Base-by-base conservation (phyloP, 1,140 invertebrate species). In the Pissodes strobi region DNA sequence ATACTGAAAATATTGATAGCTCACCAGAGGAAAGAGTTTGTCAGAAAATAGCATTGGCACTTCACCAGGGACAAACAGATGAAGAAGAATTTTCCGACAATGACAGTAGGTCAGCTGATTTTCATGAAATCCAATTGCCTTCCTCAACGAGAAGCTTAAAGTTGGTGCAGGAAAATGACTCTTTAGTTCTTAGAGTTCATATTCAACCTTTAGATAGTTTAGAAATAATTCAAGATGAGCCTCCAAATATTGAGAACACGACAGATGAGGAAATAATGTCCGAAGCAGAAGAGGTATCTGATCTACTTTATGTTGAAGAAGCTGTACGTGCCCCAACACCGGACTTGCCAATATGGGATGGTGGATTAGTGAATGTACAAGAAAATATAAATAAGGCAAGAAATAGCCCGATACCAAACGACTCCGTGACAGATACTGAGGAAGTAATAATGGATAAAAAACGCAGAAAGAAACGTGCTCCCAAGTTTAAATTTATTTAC, bases 401-500 rank as follows among this genome's bases (percentile, higher is more conserved):
- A 27, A 56, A 46, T 2, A 21, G 19, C 19, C 27, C 18, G 9
- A 23, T 18, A 12, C 23, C 15, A 2, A 78, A 79, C 52, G 76
- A 78, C 0, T 37, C 41, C 8, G 55, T 79, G 0, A 84, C 82
- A 13, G 82, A 84, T 68, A 82, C 81, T 0, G 82, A 84, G 72
- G 82, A 84, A 48, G 72, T 83, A 23, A 74, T 78, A 55, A 58
- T 82, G 17, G 72, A 73, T 8, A 74, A 69, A 23, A 59, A 46
- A 13, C 53, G 49, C 2, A 69, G 55, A 58, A 41, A 55, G 21
- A 61, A 48, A 12, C 37, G 62, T 43, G 62, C 62, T 27, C 63
- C 67, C 1, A 71, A 66, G 41, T 68, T 69, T 48, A 70, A 70
- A 46, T 22, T 61, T 30, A 30, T 68, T 21, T 49, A 51, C 18